Evolutionary conservation across 2,113 vertebrate genomes (phyloP).

Genomic region (Catharus minimus): DNA sequence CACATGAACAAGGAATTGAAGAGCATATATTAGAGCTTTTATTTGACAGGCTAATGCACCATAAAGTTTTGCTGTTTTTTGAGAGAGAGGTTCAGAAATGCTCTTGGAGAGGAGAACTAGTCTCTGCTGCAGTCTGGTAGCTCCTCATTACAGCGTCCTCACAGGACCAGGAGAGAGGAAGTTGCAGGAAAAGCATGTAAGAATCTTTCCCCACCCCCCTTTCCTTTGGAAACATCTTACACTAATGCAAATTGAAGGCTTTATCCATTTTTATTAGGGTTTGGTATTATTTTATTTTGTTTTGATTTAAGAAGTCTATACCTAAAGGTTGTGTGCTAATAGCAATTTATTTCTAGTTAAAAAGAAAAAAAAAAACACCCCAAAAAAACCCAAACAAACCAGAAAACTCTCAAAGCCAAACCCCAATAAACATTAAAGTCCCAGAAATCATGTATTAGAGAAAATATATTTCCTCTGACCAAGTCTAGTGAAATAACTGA

Average conservation of each 20-base stretch:
- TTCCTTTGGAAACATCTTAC: background rate
- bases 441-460: background rate
- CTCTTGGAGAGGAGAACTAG: background rate
- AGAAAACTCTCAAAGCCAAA: background rate
- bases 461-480: background rate
- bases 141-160: background rate
- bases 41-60: background rate
- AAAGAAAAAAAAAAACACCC: background rate
- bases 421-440: background rate
- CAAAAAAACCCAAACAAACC: background rate
- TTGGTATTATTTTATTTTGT: background rate
- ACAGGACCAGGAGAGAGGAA: background rate
- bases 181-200: background rate
- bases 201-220: fast-evolving
- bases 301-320: background rate
- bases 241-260: background rate
- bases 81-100: background rate
- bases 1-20: background rate
- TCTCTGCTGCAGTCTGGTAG: background rate
- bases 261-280: background rate
- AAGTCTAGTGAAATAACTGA: background rate
- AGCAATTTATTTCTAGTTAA: background rate
- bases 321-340: fast-evolving
- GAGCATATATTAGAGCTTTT: background rate
- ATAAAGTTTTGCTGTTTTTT: background rate